Base-by-base conservation (phyloP, 2,113 vertebrate species). In the Macrotis lagotis region DNA sequence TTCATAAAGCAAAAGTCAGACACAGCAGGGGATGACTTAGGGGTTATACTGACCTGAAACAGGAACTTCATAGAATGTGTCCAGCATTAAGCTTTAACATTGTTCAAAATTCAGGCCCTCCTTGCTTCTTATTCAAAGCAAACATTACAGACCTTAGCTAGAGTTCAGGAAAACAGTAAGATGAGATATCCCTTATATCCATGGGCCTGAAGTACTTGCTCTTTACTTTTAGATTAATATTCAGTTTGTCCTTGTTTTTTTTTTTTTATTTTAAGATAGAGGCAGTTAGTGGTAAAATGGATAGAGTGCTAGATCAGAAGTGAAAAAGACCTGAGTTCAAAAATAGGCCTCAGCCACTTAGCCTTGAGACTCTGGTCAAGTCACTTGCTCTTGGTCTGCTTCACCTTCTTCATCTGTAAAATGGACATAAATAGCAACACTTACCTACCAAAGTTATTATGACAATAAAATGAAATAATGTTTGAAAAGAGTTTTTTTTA, bases 1-100 rank as follows among this genome's bases (percentile, higher is more conserved):
- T 90, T 59, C 3, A 47, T 50, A 51, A 90, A 95, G 48, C 48
- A 93, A 93, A 91, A 52, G 19, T 92, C n/a, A 96, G 91, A 96
- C 95, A 93, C 93, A 90, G 8, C 6, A 26, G 48, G 47, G 88
- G 26, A 28, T 28, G 49, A 25, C 37, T 26, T 44, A 83, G 89
- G 0, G 1, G 25, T 90, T 83, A 89, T 50, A 16, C 44, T 88
- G 95, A 83, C 49, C 50, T 83, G 28, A 89, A 48, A 16, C 50
- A 83, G 93, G 52, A 92, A 51, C 47, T 37, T 0, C 51, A 50
- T 11, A 51, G 44, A 95, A 0, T 26, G 1, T 0, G 0, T 89
- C 91, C 94, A 48, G 92, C 22, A 4, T 31, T 89, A 90, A 83
- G 48, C 74, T 94, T 91, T 51, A 89, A 88, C 55, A 47, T 50